Evolutionary conservation across 2,888 invertebrate species (phyloP).

Genomic region (Chirona hameri): DNA sequence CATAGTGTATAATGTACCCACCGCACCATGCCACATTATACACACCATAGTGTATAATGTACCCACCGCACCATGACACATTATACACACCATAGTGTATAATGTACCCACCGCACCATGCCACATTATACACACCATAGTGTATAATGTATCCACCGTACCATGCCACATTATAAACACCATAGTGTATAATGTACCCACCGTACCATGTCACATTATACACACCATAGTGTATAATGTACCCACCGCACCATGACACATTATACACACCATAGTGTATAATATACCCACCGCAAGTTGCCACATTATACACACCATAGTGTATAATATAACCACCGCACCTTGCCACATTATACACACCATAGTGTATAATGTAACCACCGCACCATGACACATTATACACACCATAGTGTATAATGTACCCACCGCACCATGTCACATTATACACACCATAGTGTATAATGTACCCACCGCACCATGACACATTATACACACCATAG

Average conservation of each 20-base stretch:
- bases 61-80: background rate
- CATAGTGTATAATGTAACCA: background rate
- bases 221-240: background rate
- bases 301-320: too few relatives aligned
- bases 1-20: background rate
- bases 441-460: background rate
- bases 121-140: background rate
- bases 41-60: background rate
- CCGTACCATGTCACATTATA: background rate
- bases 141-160: background rate
- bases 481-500: background rate
- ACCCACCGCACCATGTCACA: background rate
- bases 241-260: background rate
- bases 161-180: background rate
- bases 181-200: background rate
- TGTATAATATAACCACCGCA: background rate
- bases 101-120: background rate
- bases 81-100: background rate
- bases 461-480: background rate
- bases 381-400: background rate
- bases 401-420: background rate
- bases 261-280: background rate
- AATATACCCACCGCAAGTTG: too few relatives aligned
- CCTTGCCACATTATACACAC: background rate
- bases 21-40: background rate